phyloP scores from a whole-genome alignment of 37 sponge, comb jelly and placozoan species.

The Ianthella basta region DNA sequence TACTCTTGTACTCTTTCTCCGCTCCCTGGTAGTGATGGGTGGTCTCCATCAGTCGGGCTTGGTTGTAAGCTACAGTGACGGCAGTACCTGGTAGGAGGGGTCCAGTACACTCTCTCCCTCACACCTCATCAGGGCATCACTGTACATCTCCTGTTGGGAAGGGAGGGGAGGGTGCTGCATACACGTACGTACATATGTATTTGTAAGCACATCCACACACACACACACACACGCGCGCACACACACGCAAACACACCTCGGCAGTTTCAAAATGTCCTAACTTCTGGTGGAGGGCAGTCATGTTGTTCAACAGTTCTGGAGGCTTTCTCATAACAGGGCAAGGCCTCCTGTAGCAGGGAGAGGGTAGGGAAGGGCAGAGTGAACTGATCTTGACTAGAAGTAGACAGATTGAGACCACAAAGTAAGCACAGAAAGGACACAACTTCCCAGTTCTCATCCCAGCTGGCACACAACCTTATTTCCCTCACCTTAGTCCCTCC shows the following conservation, averaged over 20 bases:
- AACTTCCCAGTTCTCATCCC: no score
- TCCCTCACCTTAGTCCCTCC: no score
- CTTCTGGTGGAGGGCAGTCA: constrained; percentile 77
- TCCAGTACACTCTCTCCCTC: constrained; percentile 82
- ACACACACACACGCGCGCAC: no score
- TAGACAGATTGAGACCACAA: no score
- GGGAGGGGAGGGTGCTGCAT: neutral
- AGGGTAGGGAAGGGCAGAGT: no score
- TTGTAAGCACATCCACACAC: no score
- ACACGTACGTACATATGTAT: no score
- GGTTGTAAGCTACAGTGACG: constrained; percentile 91
- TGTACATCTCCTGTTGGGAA: constrained; percentile 74
- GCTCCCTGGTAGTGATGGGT: constrained; percentile 74
- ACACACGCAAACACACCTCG: neutral
- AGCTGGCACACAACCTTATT: no score
- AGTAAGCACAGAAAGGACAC: no score
- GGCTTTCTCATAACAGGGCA: constrained; percentile 90
- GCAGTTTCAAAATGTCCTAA: constrained; percentile 69
- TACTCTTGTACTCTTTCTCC: constrained; percentile 81
- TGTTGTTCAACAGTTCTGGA: constrained; percentile 96
- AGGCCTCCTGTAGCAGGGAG: constrained; percentile 69
- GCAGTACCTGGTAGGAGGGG: constrained; percentile 71
- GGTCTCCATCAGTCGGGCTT: constrained; percentile 88
- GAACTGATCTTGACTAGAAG: no score
- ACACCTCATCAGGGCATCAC: constrained; percentile 80